Evolutionary conservation across 2,888 invertebrate genomes (phyloP), one percentile per base, ranked within the genome.

Genomic region (Adelphocoris suturalis): DNA sequence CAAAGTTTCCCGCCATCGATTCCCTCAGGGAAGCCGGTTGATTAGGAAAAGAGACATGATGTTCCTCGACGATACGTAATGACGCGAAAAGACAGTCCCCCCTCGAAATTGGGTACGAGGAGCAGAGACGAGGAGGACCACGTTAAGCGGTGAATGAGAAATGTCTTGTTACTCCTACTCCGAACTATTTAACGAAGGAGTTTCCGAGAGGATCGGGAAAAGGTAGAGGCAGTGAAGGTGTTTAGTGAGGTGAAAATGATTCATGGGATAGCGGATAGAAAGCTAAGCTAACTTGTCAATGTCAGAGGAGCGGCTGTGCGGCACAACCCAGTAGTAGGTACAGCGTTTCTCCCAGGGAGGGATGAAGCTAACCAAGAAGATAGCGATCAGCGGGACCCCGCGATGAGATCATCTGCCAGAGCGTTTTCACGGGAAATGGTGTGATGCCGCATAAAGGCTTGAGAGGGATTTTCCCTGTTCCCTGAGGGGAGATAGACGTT

Each of bases 161-260:
- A 61, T 85, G 57, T 85, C 85, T 85, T 85, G 85, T 85, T 85
- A 85, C 85, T 85, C 28, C 28, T 37, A 16, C 85, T 61, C 61
- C 37, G n/a, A 85, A 85, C 27, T 61, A 61, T 55, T 85, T 85
- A 85, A 61, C 85, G 57, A 52, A 85, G 55, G 85, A 57, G 85
- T 85, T 85, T 85, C 85, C 14, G 85, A 47, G 52, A 23, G 52
- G 47, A 27, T 27, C 48, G n/a, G n/a, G 37, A 55, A 85, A 57
- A n/a, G 37, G 37, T 27, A 84, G 28, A 84, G 81, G 27, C 23
- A 52, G 46, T 28, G 85, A 75, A 75, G 55, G 86, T 55, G 86
- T 86, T 86, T 75, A 86, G 86, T 75, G 76, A 52, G 55, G 86
- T 75, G 86, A 68, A 86, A 86, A 86, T 86, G 86, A 86, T 86